Conservation (phyloP, 2,888 invertebrate genomes). For the Hypsopygia costalis region DNA sequence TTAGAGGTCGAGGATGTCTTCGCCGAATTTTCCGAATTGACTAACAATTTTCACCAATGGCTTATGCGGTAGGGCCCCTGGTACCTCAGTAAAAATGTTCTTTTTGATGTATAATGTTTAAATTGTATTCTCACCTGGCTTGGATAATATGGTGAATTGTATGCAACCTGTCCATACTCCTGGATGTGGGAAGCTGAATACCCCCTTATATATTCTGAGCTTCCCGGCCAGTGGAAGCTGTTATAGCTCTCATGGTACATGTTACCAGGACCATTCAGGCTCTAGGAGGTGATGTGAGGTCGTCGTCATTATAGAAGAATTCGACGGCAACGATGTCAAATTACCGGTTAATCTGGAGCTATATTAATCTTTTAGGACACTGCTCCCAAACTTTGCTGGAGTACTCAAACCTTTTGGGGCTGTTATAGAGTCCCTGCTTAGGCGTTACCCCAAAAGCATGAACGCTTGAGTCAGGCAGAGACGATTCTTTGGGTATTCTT, state of each 20-base stretch:
- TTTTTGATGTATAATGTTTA: too few species aligned
- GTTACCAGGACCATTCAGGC: constrained; percentile 78
- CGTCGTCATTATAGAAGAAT: constrained; percentile 88
- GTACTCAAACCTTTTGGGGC: constrained; percentile 69
- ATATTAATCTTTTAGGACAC: constrained; percentile 69
- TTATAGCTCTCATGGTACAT: constrained; percentile 76
- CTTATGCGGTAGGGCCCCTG: too few species aligned
- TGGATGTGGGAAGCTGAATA: constrained; percentile 76
- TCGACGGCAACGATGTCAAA: constrained; percentile 86
- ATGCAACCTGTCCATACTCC: constrained; percentile 81
- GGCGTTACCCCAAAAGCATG: constrained; percentile 71
- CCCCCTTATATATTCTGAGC: constrained; percentile 77
- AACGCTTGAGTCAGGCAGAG: constrained; percentile 48
- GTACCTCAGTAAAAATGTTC: too few species aligned
- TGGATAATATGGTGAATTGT: constrained; percentile 82
- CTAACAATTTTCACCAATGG: too few species aligned
- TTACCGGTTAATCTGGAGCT: constrained; percentile 82
- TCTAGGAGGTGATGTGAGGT: constrained; percentile 87
- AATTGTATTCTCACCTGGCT: constrained; percentile 80
- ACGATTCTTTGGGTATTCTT: constrained; percentile 61
- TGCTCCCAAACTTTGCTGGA: constrained; percentile 62
- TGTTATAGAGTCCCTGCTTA: constrained; percentile 71
- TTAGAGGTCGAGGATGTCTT: constrained; percentile 58
- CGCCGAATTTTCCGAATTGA: too few species aligned
- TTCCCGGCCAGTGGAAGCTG: constrained; percentile 78